Conservation (phyloP, 2,113 vertebrate species). For the Scopus umbretta region DNA sequence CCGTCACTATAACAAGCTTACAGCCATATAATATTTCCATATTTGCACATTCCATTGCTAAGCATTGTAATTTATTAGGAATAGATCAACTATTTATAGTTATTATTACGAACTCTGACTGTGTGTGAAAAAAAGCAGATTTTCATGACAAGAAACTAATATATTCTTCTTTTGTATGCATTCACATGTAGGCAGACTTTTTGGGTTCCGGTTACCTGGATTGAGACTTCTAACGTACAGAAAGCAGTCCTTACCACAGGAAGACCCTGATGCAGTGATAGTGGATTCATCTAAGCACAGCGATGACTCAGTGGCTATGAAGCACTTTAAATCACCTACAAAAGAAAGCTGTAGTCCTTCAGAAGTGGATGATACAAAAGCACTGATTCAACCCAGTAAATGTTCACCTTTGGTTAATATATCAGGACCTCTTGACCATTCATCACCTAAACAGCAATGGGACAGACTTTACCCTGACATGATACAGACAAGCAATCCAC, state of each 20-base stretch:
- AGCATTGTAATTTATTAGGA: not conserved
- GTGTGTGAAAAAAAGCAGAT: not conserved
- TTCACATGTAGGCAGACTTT: slow-evolving; percentile 83
- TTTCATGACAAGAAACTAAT: not conserved
- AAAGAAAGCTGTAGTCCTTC: slow-evolving; percentile 91
- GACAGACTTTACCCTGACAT: slow-evolving; percentile 85
- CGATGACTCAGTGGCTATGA: slow-evolving; percentile 87
- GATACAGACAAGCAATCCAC: slow-evolving; percentile 81
- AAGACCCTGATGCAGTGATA: slow-evolving; percentile 94
- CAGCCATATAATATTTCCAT: not conserved
- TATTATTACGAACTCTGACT: not conserved
- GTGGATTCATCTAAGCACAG: slow-evolving; percentile 90
- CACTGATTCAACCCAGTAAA: slow-evolving; percentile 87
- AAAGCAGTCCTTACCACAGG: slow-evolving; percentile 95
- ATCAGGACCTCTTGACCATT: slow-evolving; percentile 88
- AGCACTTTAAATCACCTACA: slow-evolving; percentile 89
- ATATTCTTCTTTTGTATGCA: not conserved
- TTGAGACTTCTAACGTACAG: slow-evolving; percentile 87
- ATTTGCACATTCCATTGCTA: not conserved
- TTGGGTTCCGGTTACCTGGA: slow-evolving; percentile 89
- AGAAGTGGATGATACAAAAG: slow-evolving; percentile 91
- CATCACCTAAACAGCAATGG: slow-evolving; percentile 90
- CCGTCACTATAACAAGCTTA: not conserved
- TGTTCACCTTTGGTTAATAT: slow-evolving; percentile 86
- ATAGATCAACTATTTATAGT: not conserved